Conservation (phyloP, 2,113 vertebrate species). For the Abramis brama region DNA sequence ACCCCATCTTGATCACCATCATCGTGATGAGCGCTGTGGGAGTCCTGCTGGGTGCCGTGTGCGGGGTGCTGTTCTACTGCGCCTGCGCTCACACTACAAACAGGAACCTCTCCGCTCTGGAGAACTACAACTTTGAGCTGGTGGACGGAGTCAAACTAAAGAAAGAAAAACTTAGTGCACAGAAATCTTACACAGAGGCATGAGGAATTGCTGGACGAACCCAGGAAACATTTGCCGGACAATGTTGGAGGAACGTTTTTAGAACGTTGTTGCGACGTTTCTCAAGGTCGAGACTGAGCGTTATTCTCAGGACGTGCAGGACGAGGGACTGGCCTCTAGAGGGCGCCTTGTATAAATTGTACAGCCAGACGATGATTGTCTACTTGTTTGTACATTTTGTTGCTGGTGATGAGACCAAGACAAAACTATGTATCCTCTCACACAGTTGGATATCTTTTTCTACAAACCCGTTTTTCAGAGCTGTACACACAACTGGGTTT, state of each 20-base stretch:
- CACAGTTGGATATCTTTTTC: constrained; percentile 54
- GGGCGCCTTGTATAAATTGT: constrained; percentile 91
- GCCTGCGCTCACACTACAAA: constrained; percentile 92
- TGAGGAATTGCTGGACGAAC: constrained; percentile 72
- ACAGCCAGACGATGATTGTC: constrained; percentile 88
- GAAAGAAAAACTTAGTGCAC: constrained; percentile 95
- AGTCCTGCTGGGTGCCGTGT: constrained; percentile 93
- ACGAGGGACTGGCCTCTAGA: constrained; percentile 84
- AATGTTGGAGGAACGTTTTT: constrained; percentile 58
- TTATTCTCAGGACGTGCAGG: constrained; percentile 98
- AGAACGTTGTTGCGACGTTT: constrained; percentile 60
- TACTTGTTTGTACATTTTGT: constrained; percentile 82
- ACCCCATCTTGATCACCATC: constrained; percentile 98
- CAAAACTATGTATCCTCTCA: constrained; percentile 81
- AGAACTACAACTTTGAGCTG: constrained; percentile 98
- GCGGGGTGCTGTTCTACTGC: constrained; percentile 93
- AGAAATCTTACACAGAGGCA: constrained; percentile 94
- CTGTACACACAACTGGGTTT: constrained; percentile 27
- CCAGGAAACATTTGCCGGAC: constrained; percentile 13
- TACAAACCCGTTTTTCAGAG: constrained; percentile 17
- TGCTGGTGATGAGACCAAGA: constrained; percentile 95
- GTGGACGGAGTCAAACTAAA: constrained; percentile 97
- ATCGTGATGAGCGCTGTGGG: constrained; percentile 97
- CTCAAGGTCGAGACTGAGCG: constrained; percentile 79
- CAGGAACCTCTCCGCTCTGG: constrained; percentile 94